A percentile compares a stretch with the other conserved stretches of the same genome.
Evolutionary conservation across 2,888 invertebrate species (phyloP).

Genomic region (Epinotia demarniana): DNA sequence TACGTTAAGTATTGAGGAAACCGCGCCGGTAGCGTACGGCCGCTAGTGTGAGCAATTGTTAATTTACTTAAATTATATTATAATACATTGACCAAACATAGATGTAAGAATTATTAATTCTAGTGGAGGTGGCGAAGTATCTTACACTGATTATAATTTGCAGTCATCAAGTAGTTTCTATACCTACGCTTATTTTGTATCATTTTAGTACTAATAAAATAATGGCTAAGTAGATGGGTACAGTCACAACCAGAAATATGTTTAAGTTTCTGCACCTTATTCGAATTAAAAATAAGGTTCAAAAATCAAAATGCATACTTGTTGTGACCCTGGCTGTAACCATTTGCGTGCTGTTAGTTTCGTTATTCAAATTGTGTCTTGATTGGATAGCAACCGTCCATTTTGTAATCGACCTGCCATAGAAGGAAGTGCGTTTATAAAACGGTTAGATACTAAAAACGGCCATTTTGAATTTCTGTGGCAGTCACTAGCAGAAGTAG

Average conservation of each 20-base stretch:
- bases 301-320: neutral
- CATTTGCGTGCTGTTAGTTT: neutral
- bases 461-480: neutral
- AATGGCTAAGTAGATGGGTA: neutral
- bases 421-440: neutral
- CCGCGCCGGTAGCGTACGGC: neutral
- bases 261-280: neutral
- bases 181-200: neutral
- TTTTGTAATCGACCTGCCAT: conserved; percentile 15
- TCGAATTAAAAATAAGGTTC: neutral
- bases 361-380: neutral
- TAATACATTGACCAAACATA: conserved; percentile 40
- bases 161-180: neutral
- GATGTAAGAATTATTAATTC: conserved; percentile 21
- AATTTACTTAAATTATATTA: conserved; percentile 14
- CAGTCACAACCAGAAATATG: neutral
- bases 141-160: neutral
- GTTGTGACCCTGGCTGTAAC: neutral
- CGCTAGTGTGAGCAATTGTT: conserved; percentile 20
- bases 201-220: neutral
- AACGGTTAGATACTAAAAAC: conserved; percentile 3
- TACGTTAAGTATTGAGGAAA: neutral
- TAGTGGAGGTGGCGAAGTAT: neutral
- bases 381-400: conserved; percentile 18
- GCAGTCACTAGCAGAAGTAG: neutral